Conservation (phyloP, 2,888 invertebrate species). For the Zhuqinia jingwanae region DNA sequence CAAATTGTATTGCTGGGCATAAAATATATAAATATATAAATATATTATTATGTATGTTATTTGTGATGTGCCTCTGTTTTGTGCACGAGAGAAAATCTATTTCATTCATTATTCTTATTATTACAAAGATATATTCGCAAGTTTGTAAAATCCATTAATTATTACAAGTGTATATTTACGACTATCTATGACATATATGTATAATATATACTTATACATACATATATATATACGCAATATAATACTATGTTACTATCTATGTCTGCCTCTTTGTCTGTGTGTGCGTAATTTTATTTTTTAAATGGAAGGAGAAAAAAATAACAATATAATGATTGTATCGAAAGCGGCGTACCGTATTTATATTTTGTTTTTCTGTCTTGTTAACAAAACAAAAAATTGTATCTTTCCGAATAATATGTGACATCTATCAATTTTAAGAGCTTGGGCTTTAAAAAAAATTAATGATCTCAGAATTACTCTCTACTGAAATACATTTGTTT, state of each 20-base stretch:
- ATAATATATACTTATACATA: constrained; percentile 19
- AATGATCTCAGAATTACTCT: constrained; percentile 71
- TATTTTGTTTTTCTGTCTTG: constrained; percentile 14
- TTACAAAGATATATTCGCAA: constrained; percentile 45
- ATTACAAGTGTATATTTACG: no score
- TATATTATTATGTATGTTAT: constrained; percentile 4
- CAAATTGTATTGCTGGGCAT: no score
- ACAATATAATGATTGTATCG: neutral
- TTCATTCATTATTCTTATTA: constrained; percentile 33
- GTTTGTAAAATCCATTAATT: constrained; percentile 31
- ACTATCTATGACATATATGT: neutral
- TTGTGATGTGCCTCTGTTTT: constrained; percentile 47
- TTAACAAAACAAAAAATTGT: constrained; percentile 38
- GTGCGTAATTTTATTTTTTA: neutral
- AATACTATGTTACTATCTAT: constrained; percentile 13
- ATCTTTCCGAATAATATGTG: constrained; percentile 28
- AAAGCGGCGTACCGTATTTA: constrained; percentile 36
- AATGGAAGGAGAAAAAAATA: neutral
- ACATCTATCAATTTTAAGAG: constrained; percentile 66
- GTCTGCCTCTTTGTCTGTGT: constrained; percentile 33
- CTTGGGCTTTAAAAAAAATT: constrained; percentile 64
- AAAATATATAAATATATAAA: neutral
- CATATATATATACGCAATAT: constrained; percentile 46
- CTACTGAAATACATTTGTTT: constrained; percentile 60
- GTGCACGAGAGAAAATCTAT: constrained; percentile 38